Percentiles rank a stretch among this genome's conserved stretches.
Conservation (phyloP, 2,113 vertebrate species). For the Cephalopholis sonnerati region DNA sequence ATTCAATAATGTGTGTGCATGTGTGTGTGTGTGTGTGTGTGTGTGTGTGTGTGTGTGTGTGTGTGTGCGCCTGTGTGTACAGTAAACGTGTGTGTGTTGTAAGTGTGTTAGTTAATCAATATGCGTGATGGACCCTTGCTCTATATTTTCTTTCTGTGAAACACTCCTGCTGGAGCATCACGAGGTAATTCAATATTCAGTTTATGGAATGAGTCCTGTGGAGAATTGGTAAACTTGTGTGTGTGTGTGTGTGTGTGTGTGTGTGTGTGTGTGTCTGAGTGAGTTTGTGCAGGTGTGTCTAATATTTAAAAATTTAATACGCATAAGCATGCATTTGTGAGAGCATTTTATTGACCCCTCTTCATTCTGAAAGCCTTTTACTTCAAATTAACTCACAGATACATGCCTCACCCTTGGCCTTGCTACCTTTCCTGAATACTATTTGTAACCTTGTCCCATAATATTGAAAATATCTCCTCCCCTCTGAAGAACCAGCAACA, state of each 20-base stretch:
- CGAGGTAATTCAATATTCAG: constrained; percentile 67
- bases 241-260: background rate
- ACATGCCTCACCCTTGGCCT: constrained; percentile 2
- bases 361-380: background rate
- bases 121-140: constrained; percentile 45
- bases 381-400: constrained; percentile 23
- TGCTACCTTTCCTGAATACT: constrained; percentile 13
- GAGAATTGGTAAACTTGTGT: constrained; percentile 24
- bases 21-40: constrained; percentile 39
- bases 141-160: constrained; percentile 64
- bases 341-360: constrained; percentile 2
- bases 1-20: constrained; percentile 62
- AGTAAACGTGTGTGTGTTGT: constrained; percentile 17
- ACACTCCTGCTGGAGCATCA: constrained; percentile 59
- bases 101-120: constrained; percentile 15
- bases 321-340: background rate
- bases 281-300: background rate
- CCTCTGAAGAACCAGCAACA: constrained; percentile 14
- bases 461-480: constrained; percentile 25
- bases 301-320: constrained; percentile 22
- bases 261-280: background rate
- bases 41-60: constrained; percentile 42
- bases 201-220: constrained; percentile 62
- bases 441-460: constrained; percentile 15
- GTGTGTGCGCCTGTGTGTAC: constrained; percentile 43